phyloP scores from a whole-genome alignment of 2,888 invertebrate genomes.

The Ennomos erosarius region DNA sequence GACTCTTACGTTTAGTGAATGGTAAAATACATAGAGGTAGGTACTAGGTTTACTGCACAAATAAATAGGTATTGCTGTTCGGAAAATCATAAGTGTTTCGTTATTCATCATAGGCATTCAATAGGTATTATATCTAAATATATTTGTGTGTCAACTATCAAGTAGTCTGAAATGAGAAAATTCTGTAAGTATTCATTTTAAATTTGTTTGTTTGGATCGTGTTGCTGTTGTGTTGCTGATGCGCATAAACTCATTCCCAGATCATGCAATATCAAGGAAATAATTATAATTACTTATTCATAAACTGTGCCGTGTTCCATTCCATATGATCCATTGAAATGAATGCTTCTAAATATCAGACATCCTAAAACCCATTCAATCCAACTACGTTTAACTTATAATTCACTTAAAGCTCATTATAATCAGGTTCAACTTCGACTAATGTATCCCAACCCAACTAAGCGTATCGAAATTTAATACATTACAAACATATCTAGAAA shows the following conservation, averaged over 20 bases:
- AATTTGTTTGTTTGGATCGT: conserved; percentile 13
- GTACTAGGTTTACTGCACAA: too few species aligned
- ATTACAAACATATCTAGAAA: not conserved
- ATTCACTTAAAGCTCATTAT: not conserved
- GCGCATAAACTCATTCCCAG: conserved; percentile 18
- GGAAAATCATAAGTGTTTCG: too few species aligned
- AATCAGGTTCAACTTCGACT: not conserved
- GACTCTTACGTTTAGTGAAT: too few species aligned
- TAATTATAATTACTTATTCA: too few species aligned
- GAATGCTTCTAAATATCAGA: not conserved
- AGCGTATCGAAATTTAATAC: not conserved
- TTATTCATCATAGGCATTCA: too few species aligned
- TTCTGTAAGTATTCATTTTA: conserved; percentile 20
- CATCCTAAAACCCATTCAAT: not conserved
- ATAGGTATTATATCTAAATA: not conserved
- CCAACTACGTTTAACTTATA: not conserved
- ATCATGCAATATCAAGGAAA: conserved; percentile 8
- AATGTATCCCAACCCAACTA: not conserved
- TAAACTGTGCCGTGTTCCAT: too few species aligned
- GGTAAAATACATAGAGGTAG: too few species aligned
- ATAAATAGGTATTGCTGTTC: too few species aligned
- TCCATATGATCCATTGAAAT: not conserved
- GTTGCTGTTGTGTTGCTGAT: conserved; percentile 20
- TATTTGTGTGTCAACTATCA: conserved; percentile 2
- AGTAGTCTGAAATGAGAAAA: not conserved